Evolutionary conservation across 2,888 invertebrate genomes (phyloP), one percentile per base, ranked within the genome.

Genomic region (Bimastos eiseni): DNA sequence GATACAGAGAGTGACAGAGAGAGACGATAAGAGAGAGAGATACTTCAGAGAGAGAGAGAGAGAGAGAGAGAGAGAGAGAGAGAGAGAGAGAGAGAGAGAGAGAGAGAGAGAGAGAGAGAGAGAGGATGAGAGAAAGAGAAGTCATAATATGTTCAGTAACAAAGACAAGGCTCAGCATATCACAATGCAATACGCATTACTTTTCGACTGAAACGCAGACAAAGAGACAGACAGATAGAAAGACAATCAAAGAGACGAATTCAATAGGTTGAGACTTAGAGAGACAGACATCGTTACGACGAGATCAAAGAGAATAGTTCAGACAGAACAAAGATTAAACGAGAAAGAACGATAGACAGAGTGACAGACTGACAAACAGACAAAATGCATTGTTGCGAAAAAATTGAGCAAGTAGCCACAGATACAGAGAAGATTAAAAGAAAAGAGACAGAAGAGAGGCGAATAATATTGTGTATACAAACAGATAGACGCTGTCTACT

Each of bases 211-310:
- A 70, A 36, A 17, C 21, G 6, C 5, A 11, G 86, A 34, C 0
- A 86, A 33, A 84, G 6, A 86, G 34, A 86, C n/a, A 86, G 17
- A 86, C 36, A 86, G 36, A 84, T 4, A 84, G 3, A 83, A 1
- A 84, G 84, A 89, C 33, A 89, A 33, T 24, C 19, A 83, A 6
- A 90, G 55, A 90, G 55, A 90, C n/a, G 21, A 21, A 89, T 11
- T 21, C 8, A 15, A 19, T 15, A 49, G 17, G 19, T 11, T 17
- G 55, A 30, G 24, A 55, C 11, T 24, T 17, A 55, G 24, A 30
- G 30, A 30, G 55, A 55, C 24, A 55, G 55, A 55, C 55, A 55
- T n/a, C n/a, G 30, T 3, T 24, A 55, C 2, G 30, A 5, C 5
- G 55, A 44, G 44, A 44, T 19, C 11, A 13, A 55, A 24, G 24